Base-by-base conservation (phyloP, 2,888 invertebrate genomes). In the Eugnorisma glareosa region DNA sequence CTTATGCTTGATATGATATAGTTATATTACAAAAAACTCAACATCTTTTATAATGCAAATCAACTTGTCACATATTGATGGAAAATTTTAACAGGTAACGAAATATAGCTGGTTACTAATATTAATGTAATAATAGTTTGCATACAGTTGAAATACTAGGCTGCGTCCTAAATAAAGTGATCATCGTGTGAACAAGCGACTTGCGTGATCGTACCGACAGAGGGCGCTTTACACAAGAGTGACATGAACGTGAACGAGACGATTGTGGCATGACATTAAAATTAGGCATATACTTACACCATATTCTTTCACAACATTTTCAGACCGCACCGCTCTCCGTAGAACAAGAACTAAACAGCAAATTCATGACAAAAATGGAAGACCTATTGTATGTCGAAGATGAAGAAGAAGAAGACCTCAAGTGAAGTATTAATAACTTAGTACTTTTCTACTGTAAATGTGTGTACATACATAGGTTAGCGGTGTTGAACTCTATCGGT, bases 331-430 rank as follows among this genome's bases (percentile, higher is more conserved):
- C 93, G 7, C 80, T 91, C n/a, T 83, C 90, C 0, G 89, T 92
- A 31, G 94, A 94, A 74, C 92, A 95, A 57, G 92, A 94, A 48
- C 71, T 95, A 61, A 94, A 93, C 87, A 94, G 94, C 84, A 95
- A 95, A 86, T 95, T 96, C 67, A 93, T 94, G 93, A 94, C 94
- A 4, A 95, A 95, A 88, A 95, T 96, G 94, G 95, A 96, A 54
- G 96, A 96, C 73, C 78, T 96, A 37, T 89, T 95, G 4, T 96
- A 95, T 85, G 95, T 94, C 0, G 96, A 96, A 83, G 96, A 96
- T 28, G 96, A 95, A n/a, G 96, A 95, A 15, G 96, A 95, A 61
- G 96, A 94, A 11, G 96, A 96, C 82, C 88, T 96, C 1, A 96
- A 96, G 88, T 96, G 91, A 94, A 40, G 64, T 61, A 48, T 45